phyloP scores from a whole-genome alignment of 2,797 vertebrate species.

The Chelmon rostratus region DNA sequence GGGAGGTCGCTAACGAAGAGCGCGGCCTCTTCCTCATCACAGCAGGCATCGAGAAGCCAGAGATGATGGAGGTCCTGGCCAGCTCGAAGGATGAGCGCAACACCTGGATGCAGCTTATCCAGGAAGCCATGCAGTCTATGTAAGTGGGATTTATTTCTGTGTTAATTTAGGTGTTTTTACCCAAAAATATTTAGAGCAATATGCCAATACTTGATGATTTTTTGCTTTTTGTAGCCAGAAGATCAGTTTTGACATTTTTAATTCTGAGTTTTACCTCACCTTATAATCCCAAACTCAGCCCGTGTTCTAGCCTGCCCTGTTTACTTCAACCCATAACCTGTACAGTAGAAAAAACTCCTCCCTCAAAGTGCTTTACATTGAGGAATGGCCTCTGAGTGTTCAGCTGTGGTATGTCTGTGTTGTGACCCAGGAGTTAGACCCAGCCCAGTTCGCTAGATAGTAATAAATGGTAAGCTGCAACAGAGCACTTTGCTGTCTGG shows the following conservation, averaged over 20 bases:
- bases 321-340: slow-evolving; percentile 15
- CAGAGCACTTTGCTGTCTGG: slow-evolving; percentile 71
- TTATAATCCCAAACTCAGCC: neutral
- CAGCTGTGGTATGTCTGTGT: slow-evolving; percentile 32
- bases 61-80: slow-evolving; percentile 97
- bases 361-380: slow-evolving; percentile 24
- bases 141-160: slow-evolving; percentile 78
- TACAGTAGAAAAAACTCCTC: too few species aligned
- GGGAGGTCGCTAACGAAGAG: slow-evolving; percentile 97
- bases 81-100: slow-evolving; percentile 95
- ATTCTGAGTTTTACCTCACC: neutral
- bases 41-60: slow-evolving; percentile 90
- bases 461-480: slow-evolving; percentile 67
- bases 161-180: neutral
- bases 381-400: slow-evolving; percentile 25
- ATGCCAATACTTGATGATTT: neutral
- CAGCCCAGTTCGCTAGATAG: slow-evolving; percentile 53
- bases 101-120: slow-evolving; percentile 94
- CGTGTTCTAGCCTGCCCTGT: neutral
- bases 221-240: neutral
- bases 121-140: slow-evolving; percentile 94
- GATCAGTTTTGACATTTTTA: slow-evolving; percentile 5
- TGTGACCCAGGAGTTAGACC: slow-evolving; percentile 69
- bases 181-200: neutral
- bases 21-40: slow-evolving; percentile 97